Conservation (phyloP, 2,113 vertebrate genomes). For the Maccullochella peelii region DNA sequence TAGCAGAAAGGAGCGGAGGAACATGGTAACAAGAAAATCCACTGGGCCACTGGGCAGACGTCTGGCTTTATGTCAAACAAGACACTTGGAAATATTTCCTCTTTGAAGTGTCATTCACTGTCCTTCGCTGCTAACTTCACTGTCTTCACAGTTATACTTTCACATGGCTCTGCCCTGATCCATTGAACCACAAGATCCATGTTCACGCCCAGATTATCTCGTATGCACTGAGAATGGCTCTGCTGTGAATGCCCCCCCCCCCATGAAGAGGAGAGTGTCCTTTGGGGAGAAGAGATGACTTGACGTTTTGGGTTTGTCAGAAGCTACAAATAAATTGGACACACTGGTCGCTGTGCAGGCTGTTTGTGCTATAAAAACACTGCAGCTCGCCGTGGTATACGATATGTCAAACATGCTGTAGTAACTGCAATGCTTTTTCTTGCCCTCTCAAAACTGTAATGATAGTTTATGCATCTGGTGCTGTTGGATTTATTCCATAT, state of each 20-base stretch:
- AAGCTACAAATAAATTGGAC: slow-evolving; percentile 68
- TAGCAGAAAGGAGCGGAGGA: slow-evolving; percentile 33
- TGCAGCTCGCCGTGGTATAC: slow-evolving; percentile 49
- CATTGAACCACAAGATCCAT: neutral
- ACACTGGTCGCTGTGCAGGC: slow-evolving; percentile 24
- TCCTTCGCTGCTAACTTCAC: neutral
- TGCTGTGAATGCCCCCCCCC: slow-evolving; percentile 30
- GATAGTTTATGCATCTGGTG: slow-evolving; percentile 42
- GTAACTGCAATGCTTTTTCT: slow-evolving; percentile 44
- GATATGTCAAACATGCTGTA: slow-evolving; percentile 51
- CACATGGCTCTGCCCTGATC: neutral
- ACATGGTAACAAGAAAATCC: slow-evolving; percentile 27
- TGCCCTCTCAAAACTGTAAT: slow-evolving; percentile 32
- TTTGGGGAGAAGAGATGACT: slow-evolving; percentile 68
- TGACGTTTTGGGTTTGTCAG: slow-evolving; percentile 69
- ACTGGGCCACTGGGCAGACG: neutral
- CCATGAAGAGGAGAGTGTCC: slow-evolving; percentile 38
- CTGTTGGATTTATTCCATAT: slow-evolving; percentile 26
- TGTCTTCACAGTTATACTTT: neutral
- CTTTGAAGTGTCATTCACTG: neutral
- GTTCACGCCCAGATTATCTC: slow-evolving; percentile 43
- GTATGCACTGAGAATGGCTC: slow-evolving; percentile 7
- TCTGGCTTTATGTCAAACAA: slow-evolving; percentile 8
- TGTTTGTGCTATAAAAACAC: slow-evolving; percentile 64
- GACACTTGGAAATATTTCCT: neutral